Conservation (phyloP, 2,797 vertebrate genomes). For the Neosilurus hyrtlii region DNA sequence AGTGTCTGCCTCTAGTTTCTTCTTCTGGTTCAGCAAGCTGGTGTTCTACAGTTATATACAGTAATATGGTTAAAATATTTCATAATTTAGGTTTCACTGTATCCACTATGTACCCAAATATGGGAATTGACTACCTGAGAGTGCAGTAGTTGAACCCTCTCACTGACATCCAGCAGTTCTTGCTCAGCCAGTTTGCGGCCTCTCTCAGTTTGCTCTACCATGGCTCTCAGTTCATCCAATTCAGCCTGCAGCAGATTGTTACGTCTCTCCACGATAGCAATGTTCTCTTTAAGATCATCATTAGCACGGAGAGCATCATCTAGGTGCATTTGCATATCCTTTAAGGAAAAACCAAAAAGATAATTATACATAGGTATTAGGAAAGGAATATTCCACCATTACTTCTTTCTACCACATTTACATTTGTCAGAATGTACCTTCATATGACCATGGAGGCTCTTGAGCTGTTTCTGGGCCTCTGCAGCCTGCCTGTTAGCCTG, state of each 20-base stretch:
- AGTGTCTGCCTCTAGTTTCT: slow-evolving; percentile 77
- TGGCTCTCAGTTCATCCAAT: slow-evolving; percentile 75
- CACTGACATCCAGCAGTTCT: slow-evolving; percentile 84
- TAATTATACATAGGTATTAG: too few relatives aligned
- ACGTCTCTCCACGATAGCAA: slow-evolving; percentile 81
- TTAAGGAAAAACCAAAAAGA: too few relatives aligned
- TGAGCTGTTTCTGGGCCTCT: slow-evolving; percentile 83
- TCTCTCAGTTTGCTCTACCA: slow-evolving; percentile 80
- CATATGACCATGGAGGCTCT: slow-evolving; percentile 70
- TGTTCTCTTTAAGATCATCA: slow-evolving; percentile 86
- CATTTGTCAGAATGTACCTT: too few relatives aligned
- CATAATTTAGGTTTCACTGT: too few relatives aligned
- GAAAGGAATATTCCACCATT: too few relatives aligned
- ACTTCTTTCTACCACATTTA: too few relatives aligned
- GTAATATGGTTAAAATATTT: too few relatives aligned
- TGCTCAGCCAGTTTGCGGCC: slow-evolving; percentile 84
- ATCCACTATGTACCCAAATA: too few relatives aligned
- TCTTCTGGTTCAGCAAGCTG: slow-evolving; percentile 82
- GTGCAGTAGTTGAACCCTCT: slow-evolving; percentile 87
- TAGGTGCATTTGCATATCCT: slow-evolving; percentile 83
- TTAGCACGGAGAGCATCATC: slow-evolving; percentile 72
- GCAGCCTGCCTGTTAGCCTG: slow-evolving; percentile 74
- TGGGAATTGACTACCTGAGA: slow-evolving; percentile 72
- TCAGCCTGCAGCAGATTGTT: slow-evolving; percentile 80
- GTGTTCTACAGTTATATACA: slow-evolving; percentile 70